Evolutionary conservation across 2,113 vertebrate genomes (phyloP).

Genomic region (Alces alces): DNA sequence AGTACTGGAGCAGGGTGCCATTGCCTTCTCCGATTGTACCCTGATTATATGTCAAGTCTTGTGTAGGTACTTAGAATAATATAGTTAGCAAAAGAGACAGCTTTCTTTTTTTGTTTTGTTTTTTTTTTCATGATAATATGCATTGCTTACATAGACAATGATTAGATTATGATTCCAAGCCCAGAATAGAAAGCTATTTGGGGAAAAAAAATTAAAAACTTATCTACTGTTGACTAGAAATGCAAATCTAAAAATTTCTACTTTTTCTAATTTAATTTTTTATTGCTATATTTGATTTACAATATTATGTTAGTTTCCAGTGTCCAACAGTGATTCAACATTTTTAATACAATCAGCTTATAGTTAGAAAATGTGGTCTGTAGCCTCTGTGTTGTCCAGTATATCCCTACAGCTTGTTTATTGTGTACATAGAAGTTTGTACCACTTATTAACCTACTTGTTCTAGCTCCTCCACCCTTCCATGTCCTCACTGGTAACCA

Average conservation of each 20-base stretch:
- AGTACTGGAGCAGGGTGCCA: too few species aligned
- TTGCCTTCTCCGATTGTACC: neutral
- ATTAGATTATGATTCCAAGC: neutral
- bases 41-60: neutral
- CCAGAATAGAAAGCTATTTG: neutral
- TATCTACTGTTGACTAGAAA: neutral
- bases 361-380: neutral
- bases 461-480: neutral
- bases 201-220: neutral
- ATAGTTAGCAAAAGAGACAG: neutral
- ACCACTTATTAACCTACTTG: neutral
- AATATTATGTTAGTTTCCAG: neutral
- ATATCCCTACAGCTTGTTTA: neutral
- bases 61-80: neutral
- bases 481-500: neutral
- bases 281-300: neutral
- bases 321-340: neutral
- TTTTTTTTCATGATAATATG: neutral
- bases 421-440: neutral
- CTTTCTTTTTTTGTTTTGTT: neutral
- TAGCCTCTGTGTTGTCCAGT: neutral
- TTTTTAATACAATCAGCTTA: neutral
- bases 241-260: neutral
- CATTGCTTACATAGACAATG: neutral
- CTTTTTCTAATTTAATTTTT: neutral